These are phyloP conservation scores for Drosophila miranda DNA, from an alignment of 1,140 invertebrate species.

Conservation along the genomic window DNA sequence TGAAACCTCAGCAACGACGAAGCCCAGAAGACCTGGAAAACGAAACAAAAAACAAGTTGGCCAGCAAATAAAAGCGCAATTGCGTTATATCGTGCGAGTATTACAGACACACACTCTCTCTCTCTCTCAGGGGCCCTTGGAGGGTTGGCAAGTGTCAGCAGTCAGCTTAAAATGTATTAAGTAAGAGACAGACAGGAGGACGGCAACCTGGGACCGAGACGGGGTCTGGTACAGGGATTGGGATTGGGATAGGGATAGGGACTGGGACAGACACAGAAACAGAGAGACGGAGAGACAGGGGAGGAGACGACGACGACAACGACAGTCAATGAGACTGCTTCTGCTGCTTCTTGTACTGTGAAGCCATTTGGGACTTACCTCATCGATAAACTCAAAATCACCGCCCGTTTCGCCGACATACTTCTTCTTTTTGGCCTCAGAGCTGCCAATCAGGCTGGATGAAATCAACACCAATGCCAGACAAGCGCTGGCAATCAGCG, in stretches of 20 bases:
- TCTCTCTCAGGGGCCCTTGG: slow-evolving; percentile 12
- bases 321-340: slow-evolving; percentile 29
- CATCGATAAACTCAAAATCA: slow-evolving; percentile 82
- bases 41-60: slow-evolving; percentile 29
- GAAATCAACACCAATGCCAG: slow-evolving; percentile 80
- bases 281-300: slow-evolving; percentile 15
- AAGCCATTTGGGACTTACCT: slow-evolving; percentile 79
- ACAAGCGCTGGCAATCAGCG: slow-evolving; percentile 75
- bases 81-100: slow-evolving; percentile 33
- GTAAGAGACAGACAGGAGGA: slow-evolving; percentile 55
- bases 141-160: slow-evolving; percentile 48
- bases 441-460: slow-evolving; percentile 69
- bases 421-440: slow-evolving; percentile 80
- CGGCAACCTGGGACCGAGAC: slow-evolving; percentile 28
- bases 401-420: slow-evolving; percentile 80
- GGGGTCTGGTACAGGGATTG: no score
- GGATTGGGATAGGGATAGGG: neutral
- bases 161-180: slow-evolving; percentile 68
- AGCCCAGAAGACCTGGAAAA: slow-evolving; percentile 5
- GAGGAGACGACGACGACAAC: slow-evolving; percentile 12
- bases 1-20: slow-evolving; percentile 71
- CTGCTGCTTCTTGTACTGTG: neutral
- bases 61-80: slow-evolving; percentile 51
- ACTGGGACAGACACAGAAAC: slow-evolving; percentile 23
- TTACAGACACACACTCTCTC: slow-evolving; percentile 18